Conservation (phyloP, 92 coral and sea anemone species). For the Zoanthus sansibaricus region DNA sequence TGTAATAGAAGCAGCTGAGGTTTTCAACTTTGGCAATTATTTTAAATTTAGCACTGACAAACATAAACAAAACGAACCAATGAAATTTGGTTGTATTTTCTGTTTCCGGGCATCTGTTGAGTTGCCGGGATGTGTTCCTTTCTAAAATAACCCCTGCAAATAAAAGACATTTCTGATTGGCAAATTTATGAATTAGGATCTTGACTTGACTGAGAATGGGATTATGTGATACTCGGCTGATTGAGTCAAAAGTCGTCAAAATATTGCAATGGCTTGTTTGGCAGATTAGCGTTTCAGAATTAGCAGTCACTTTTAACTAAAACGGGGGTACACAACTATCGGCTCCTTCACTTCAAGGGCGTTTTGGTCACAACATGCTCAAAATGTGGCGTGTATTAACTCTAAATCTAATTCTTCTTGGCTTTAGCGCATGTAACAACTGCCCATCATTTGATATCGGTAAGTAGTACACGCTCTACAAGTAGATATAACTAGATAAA, state of each 20-base stretch:
- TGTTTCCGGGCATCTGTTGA: slow-evolving; percentile 48
- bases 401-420: background rate
- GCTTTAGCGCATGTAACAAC: background rate
- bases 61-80: slow-evolving; percentile 37
- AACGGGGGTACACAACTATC: background rate
- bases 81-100: background rate
- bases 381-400: slow-evolving; percentile 11
- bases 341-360: background rate
- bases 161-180: slow-evolving; percentile 1
- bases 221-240: background rate
- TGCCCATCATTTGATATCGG: slow-evolving; percentile 17
- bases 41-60: slow-evolving; percentile 20
- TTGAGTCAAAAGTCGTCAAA: background rate
- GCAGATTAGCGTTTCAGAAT: background rate
- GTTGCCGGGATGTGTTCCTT: background rate
- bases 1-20: background rate
- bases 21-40: background rate
- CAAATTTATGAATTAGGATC: background rate
- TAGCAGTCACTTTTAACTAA: background rate
- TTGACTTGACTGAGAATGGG: background rate
- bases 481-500: background rate
- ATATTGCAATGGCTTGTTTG: background rate
- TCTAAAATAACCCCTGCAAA: background rate
- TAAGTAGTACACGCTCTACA: background rate
- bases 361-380: background rate